Percentiles rank a stretch among this genome's conserved stretches.
Conservation (phyloP, 2,113 vertebrate species). For the Geothlypis trichas region DNA sequence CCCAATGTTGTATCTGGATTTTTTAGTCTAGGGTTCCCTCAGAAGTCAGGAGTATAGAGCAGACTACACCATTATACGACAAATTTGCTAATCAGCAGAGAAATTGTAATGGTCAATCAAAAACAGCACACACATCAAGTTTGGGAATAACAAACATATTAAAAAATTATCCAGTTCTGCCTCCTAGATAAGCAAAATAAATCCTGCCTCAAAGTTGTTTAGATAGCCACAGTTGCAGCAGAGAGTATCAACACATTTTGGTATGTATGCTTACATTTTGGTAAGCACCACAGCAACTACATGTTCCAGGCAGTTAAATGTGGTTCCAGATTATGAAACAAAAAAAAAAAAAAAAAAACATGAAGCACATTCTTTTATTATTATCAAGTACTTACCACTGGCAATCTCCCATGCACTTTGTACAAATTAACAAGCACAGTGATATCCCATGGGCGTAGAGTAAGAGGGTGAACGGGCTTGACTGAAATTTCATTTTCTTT, state of each 20-base stretch:
- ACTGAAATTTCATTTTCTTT: conserved; percentile 75
- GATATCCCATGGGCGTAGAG: conserved; percentile 95
- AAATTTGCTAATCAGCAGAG: not conserved
- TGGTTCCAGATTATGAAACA: not conserved
- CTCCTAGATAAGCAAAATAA: not conserved
- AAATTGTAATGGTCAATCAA: not conserved
- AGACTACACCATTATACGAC: not conserved
- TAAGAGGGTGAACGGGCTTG: conserved; percentile 82
- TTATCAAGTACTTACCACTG: conserved; percentile 80
- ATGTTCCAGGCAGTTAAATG: not conserved
- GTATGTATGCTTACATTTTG: not conserved
- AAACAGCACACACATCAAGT: not conserved
- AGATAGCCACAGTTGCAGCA: not conserved
- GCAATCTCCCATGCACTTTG: conserved; percentile 93
- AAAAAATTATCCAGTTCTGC: not conserved
- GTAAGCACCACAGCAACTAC: not conserved
- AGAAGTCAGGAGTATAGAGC: not conserved
- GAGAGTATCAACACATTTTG: not conserved
- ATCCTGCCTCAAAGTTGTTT: not conserved
- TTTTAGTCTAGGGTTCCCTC: not conserved
- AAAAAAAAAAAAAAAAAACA: not conserved
- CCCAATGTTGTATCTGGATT: not conserved
- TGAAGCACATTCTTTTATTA: not conserved
- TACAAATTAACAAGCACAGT: conserved; percentile 95
- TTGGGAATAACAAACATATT: not conserved